These are phyloP conservation scores for Diabrotica undecimpunctata DNA, from an alignment of 1,140 invertebrate species.

Conservation along the genomic window DNA sequence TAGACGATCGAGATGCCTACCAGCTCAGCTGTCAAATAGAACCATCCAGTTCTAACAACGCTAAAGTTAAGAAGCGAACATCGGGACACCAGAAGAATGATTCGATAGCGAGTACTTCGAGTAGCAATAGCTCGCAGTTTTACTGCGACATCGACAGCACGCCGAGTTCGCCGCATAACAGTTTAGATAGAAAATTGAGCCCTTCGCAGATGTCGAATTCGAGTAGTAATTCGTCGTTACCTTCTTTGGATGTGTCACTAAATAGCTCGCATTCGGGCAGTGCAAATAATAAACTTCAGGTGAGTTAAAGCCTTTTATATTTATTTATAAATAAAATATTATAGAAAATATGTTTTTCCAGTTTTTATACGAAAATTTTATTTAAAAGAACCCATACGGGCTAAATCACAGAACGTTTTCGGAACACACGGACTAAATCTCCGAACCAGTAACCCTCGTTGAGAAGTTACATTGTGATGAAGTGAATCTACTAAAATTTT, in stretches of 20 bases:
- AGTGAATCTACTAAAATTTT: no score
- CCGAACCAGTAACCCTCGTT: no score
- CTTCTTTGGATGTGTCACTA: slow-evolving; percentile 69
- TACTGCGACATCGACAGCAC: slow-evolving; percentile 73
- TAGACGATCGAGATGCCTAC: slow-evolving; percentile 89
- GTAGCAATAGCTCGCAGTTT: slow-evolving; percentile 80
- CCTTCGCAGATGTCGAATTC: slow-evolving; percentile 72
- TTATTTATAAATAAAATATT: no score
- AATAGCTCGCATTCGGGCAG: slow-evolving; percentile 56
- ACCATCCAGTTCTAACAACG: slow-evolving; percentile 50
- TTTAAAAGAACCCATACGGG: no score
- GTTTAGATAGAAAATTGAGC: slow-evolving; percentile 68
- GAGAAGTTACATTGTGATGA: no score
- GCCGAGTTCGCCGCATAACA: slow-evolving; percentile 70
- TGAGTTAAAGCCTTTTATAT: slow-evolving; percentile 32
- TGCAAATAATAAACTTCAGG: slow-evolving; percentile 47
- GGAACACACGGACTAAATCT: no score
- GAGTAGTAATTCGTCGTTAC: slow-evolving; percentile 76
- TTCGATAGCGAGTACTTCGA: slow-evolving; percentile 85
- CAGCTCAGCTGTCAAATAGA: slow-evolving; percentile 90
- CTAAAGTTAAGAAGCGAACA: slow-evolving; percentile 46
- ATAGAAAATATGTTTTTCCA: no score
- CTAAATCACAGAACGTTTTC: no score
- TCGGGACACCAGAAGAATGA: slow-evolving; percentile 82
- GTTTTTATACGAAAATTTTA: no score